Evolutionary conservation across 2,113 vertebrate species (phyloP), one percentile per base, ranked within the genome.

Genomic region (Corydoras sp.): DNA sequence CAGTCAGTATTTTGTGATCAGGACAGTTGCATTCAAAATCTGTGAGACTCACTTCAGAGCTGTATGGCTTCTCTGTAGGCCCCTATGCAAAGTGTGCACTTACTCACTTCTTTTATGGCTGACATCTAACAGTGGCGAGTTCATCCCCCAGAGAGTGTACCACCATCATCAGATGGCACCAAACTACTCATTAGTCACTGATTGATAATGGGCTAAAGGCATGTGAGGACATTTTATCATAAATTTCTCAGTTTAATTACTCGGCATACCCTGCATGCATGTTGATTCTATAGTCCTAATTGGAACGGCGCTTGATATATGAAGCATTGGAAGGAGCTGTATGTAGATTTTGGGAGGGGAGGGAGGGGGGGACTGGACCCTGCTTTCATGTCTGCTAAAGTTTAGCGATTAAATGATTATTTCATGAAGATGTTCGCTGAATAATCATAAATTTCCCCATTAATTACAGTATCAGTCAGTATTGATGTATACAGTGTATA

Each of bases 191-290:
- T 91, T 89, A 89, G 83, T 77, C 76, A 59, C 78, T 83, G 83
- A 90, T 86, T 89, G 87, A 89, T 88, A 82, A 84, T 70, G 83
- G 81, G 83, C 83, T 68, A 75, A 78, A 75, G 79, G 83, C 78
- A 82, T 77, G 80, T 78, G 80, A 81, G 76, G 82, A 83, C 82
- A 74, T 83, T 84, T 83, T 73, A 80, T 83, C 85, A 84, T 88
- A 88, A 85, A 88, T 87, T 87, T 88, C 86, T 86, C 84, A 84
- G 76, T 83, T 81, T 86, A 82, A 86, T 90, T 89, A 88, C 88
- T 88, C 72, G 77, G 79, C 62, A 67, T 49, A 56, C 72, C 54
- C 73, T 78, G 81, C 79, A 77, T 53, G 62, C 62, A 56, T 85
- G 85, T 86, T 86, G 88, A 88, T 82, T 83, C 81, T 60, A 31